Evolutionary conservation across 2,797 vertebrate genomes (phyloP), one percentile per base, ranked within the genome.

Genomic region (Botia almorhae): DNA sequence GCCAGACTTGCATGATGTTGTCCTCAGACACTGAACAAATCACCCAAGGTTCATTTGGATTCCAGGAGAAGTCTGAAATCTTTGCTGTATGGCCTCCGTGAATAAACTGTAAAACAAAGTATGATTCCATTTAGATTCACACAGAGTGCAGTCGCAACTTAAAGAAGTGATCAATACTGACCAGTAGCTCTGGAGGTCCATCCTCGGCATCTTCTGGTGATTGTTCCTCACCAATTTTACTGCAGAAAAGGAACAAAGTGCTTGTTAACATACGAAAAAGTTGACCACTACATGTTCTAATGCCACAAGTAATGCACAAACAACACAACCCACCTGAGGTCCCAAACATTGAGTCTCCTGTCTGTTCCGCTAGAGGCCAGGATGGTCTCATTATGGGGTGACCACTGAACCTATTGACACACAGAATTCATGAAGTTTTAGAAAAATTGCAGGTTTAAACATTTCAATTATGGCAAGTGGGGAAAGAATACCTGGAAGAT

Each of bases 211-310:
- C 97, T 83, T 99, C 98, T 3, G 97, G 96, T 1, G 97, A 98
- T 71, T 98, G 97, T 60, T 99, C 98, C 86, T 99, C 97, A 87
- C 98, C 97, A 69, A 99, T 99, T 96, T 99, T 99, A 92, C 97
- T 98, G 85, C 0, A 64, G 51, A 46, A 64, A 67, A 7, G 78
- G 0, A 70, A 46, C 1, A 11, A 8, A 3, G 23, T 2, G 33
- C 17, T 36, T 11, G 36, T n/a, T 36, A 51, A 58, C 7, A 3
- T 63, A 0, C 0, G 43, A 1, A 10, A 10, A 46, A 46, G 43
- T 46, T 39, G 36, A 6, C 6, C 36, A 11, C 36, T 23, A 8
- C 36, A 7, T 39, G 6, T 39, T 39, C 36, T 39, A 39, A 39
- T 39, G 36, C 36, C 36, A 33, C 4, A 39, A 58, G 21, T 23